Evolutionary conservation across 2,797 vertebrate genomes (phyloP).

Genomic region (Melanotaenia maccullochi): DNA sequence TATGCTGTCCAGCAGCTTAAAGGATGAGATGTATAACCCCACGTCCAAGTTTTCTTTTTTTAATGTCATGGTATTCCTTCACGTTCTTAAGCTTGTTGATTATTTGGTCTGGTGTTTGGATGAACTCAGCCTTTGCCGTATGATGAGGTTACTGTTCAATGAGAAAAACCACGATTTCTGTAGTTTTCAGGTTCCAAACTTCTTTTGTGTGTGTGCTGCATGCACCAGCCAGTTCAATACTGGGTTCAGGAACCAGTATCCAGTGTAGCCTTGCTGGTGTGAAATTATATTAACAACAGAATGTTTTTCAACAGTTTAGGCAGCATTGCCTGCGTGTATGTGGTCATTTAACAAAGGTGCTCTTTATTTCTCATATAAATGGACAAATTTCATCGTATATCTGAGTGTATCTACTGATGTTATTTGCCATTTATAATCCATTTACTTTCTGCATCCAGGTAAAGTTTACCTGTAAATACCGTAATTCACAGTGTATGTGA

Average conservation of each 20-base stretch:
- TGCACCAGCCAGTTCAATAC: not conserved
- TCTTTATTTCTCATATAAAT: slow-evolving; percentile 14
- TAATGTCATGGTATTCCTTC: too few relatives aligned
- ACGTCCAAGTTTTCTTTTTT: too few relatives aligned
- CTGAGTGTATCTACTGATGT: slow-evolving; percentile 16
- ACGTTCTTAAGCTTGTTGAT: not conserved
- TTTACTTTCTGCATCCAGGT: slow-evolving; percentile 4
- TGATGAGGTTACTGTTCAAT: not conserved
- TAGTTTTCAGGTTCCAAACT: too few relatives aligned
- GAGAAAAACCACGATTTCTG: too few relatives aligned
- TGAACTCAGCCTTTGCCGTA: not conserved
- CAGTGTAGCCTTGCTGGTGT: too few relatives aligned
- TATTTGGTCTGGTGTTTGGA: not conserved
- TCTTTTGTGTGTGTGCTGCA: not conserved
- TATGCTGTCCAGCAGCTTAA: not conserved
- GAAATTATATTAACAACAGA: not conserved
- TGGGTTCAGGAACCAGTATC: too few relatives aligned
- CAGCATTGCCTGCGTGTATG: not conserved
- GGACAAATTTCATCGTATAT: slow-evolving; percentile 8
- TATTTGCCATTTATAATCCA: slow-evolving; percentile 15
- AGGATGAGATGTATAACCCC: not conserved
- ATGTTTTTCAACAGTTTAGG: not conserved
- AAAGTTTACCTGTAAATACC: slow-evolving; percentile 2
- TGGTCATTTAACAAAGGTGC: not conserved
- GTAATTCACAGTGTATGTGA: not conserved